Evolutionary conservation across 2,888 invertebrate genomes (phyloP), one percentile per base, ranked within the genome.

Genomic region (Zelleria hepariella): DNA sequence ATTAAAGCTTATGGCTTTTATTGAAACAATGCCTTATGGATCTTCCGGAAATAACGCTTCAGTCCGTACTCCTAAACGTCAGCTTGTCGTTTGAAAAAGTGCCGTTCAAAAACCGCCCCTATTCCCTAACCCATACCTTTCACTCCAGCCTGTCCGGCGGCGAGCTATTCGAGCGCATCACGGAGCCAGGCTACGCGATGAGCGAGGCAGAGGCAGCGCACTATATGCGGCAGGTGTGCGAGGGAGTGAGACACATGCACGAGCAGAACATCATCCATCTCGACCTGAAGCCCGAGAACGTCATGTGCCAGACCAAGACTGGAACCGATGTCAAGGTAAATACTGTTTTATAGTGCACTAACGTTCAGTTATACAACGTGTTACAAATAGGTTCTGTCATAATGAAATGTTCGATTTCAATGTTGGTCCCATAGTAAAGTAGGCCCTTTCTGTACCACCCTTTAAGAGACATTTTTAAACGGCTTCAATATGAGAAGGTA

Each of bases 181-280:
- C 99, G 0, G 96, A 98, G 49, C 99, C 99, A 64, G 98, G 97
- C 55, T 99, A 99, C 89, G 94, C 93, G 72, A 99, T 99, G 98
- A 97, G 97, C 54, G 99, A 99, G 84, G 96, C 98, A 4, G 99
- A 99, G 81, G 99, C 99, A 0, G 98, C 98, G 63, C 97, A 98
- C 82, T 99, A 99, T 89, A 98, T 99, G 96, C 89, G 98, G 60
- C 99, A 99, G 89, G 96, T 99, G 61, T 99, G 98, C 81, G 98
- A 99, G 75, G 99, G 95, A 18, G 95, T 99, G 48, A 93, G 95
- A 66, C 98, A 99, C 77, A 99, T 99, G 99, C 99, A 99, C 80
- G 99, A 99, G 73, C 96, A 96, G 90, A 99, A 98, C 86, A 99
- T 99, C 72, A 98, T 99, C 60, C 99, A 99, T 76, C 91, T 99